Percentiles rank a stretch among this genome's conserved stretches.
These are phyloP conservation scores for Lepidochrysops patricia DNA, from an alignment of 2,888 invertebrate genomes.

Conservation along the genomic window DNA sequence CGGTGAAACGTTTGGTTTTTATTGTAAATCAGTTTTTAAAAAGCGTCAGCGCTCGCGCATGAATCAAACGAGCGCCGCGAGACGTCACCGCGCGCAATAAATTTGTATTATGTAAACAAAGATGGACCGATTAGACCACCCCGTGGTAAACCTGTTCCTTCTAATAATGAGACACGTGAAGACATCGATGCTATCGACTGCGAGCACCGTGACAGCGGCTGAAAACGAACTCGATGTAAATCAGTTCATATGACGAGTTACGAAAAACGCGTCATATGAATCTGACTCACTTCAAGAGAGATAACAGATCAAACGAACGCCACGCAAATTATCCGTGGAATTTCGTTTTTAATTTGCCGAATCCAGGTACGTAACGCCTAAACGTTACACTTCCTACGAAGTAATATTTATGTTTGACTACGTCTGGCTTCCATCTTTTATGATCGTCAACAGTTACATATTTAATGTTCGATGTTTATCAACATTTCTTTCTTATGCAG, in stretches of 20 bases:
- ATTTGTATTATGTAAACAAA: slow-evolving; percentile 68
- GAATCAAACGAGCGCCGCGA: slow-evolving; percentile 66
- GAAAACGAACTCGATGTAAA: slow-evolving; percentile 34
- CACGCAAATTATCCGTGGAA: slow-evolving; percentile 57
- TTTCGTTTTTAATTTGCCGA: slow-evolving; percentile 55
- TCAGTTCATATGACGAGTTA: slow-evolving; percentile 57
- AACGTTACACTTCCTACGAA: slow-evolving; percentile 59
- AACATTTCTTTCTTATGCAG: slow-evolving; percentile 74
- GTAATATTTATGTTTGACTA: slow-evolving; percentile 60
- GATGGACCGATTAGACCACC: slow-evolving; percentile 57
- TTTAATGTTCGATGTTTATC: slow-evolving; percentile 74
- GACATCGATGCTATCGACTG: slow-evolving; percentile 48
- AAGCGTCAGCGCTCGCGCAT: slow-evolving; percentile 67
- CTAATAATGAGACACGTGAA: slow-evolving; percentile 50
- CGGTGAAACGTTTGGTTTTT: slow-evolving; percentile 68
- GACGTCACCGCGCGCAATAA: slow-evolving; percentile 66
- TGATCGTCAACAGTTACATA: slow-evolving; percentile 73
- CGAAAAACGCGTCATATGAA: slow-evolving; percentile 55
- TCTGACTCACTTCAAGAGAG: slow-evolving; percentile 37
- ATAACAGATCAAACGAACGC: slow-evolving; percentile 51
- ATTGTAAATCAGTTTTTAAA: slow-evolving; percentile 71
- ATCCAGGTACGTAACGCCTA: slow-evolving; percentile 45
- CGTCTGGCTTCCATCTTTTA: slow-evolving; percentile 68
- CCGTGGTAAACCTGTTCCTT: slow-evolving; percentile 67
- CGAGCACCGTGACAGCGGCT: slow-evolving; percentile 17